phyloP scores from a whole-genome alignment of 2,113 vertebrate genomes.

The Aegotheles bennettii region DNA sequence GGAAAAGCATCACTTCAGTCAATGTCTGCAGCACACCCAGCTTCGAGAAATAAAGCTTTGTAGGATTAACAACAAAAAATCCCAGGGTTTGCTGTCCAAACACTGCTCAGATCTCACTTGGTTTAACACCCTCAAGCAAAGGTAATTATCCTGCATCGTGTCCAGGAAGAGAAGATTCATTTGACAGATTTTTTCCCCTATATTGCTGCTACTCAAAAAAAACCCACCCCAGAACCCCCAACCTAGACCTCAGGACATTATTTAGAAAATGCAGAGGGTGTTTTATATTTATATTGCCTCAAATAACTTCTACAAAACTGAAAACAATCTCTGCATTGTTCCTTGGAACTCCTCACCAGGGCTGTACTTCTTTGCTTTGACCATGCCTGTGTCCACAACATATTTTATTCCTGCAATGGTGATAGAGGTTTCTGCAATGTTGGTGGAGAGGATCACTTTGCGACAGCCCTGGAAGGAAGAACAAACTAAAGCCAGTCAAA shows the following conservation, averaged over 20 bases:
- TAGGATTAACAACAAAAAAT: neutral
- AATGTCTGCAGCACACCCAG: neutral
- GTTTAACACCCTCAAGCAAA: neutral
- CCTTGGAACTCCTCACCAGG: conserved; percentile 78
- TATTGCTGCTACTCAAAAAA: neutral
- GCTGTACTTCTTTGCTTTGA: conserved; percentile 95
- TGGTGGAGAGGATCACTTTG: conserved; percentile 96
- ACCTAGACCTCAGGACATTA: neutral
- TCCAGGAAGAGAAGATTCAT: neutral
- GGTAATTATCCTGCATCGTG: rapidly evolving
- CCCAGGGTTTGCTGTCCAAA: neutral
- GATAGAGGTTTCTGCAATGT: conserved; percentile 96
- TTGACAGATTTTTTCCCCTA: neutral
- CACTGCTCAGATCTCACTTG: neutral
- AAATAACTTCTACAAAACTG: neutral
- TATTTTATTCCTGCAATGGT: conserved; percentile 95
- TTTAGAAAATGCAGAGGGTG: neutral
- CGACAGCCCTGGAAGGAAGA: conserved; percentile 81
- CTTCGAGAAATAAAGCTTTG: neutral
- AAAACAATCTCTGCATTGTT: neutral
- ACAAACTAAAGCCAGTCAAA: neutral
- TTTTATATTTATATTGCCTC: neutral
- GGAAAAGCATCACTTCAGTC: neutral
- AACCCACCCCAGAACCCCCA: neutral
- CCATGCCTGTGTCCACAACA: conserved; percentile 96